phyloP scores from a whole-genome alignment of 2,888 invertebrate genomes.

The Iselma pallidipennis region DNA sequence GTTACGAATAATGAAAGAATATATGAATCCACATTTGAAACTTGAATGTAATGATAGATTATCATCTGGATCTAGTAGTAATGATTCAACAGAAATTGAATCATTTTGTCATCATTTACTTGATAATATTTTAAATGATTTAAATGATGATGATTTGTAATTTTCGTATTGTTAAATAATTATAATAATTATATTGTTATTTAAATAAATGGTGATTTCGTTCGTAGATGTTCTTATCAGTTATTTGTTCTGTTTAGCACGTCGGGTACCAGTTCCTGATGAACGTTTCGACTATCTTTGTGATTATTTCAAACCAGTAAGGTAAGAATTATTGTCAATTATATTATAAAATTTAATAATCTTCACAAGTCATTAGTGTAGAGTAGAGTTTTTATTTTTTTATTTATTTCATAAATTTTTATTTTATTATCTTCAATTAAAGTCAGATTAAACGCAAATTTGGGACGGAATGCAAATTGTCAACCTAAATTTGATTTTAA shows the following conservation, averaged over 20 bases:
- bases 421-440: background rate
- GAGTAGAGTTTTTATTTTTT: too few species aligned
- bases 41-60: slow-evolving; percentile 46
- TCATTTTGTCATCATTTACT: background rate
- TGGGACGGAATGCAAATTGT: background rate
- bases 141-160: background rate
- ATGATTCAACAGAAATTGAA: background rate
- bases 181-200: background rate
- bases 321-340: slow-evolving; percentile 62
- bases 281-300: slow-evolving; percentile 90
- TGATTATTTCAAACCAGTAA: slow-evolving; percentile 91
- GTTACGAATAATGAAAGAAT: slow-evolving; percentile 56
- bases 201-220: too few species aligned
- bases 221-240: slow-evolving; percentile 4
- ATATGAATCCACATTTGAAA: slow-evolving; percentile 61
- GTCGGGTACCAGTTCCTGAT: slow-evolving; percentile 98
- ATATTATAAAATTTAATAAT: too few species aligned
- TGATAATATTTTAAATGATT: background rate
- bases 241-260: slow-evolving; percentile 59
- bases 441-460: background rate
- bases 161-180: background rate
- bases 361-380: too few species aligned
- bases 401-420: too few species aligned
- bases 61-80: background rate
- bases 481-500: background rate